phyloP scores from a whole-genome alignment of 2,888 invertebrate species.

The Drosophila setosimentum region DNA sequence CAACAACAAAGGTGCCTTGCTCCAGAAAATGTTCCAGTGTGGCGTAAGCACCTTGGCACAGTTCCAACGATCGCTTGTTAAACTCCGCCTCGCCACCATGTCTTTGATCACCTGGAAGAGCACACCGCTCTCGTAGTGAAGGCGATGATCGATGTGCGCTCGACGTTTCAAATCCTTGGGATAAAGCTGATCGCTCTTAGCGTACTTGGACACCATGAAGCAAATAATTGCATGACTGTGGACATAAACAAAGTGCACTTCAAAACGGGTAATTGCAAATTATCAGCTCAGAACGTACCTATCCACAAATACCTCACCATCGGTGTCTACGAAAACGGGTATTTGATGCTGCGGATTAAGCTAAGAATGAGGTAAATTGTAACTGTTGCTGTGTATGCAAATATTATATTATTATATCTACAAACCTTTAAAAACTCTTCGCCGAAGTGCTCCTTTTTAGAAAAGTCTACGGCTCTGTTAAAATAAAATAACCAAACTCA shows the following conservation, averaged over 20 bases:
- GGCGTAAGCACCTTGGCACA: constrained; percentile 78
- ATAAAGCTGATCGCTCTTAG: constrained; percentile 86
- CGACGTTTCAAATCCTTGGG: constrained; percentile 86
- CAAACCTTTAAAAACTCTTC: constrained; percentile 84
- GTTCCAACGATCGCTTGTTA: constrained; percentile 73
- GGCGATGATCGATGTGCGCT: constrained; percentile 86
- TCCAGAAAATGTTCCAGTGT: constrained; percentile 83
- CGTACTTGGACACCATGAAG: constrained; percentile 87
- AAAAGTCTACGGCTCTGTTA: constrained; percentile 85
- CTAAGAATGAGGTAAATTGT: constrained; percentile 75
- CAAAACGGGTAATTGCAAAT: background rate
- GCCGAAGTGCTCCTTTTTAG: constrained; percentile 83
- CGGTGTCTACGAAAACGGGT: constrained; percentile 87
- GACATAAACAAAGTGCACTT: background rate
- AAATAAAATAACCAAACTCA: background rate
- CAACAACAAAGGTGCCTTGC: constrained; percentile 75
- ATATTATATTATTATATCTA: background rate
- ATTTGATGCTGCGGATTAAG: constrained; percentile 87
- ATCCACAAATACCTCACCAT: constrained; percentile 86
- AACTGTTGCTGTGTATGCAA: background rate
- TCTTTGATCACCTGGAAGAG: constrained; percentile 86
- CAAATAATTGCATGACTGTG: constrained; percentile 86
- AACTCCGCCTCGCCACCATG: constrained; percentile 76
- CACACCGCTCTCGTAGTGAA: constrained; percentile 86
- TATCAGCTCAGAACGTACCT: constrained; percentile 71